Conservation (phyloP, 92 coral and sea anemone genomes). For the Phymanthus crucifer region DNA sequence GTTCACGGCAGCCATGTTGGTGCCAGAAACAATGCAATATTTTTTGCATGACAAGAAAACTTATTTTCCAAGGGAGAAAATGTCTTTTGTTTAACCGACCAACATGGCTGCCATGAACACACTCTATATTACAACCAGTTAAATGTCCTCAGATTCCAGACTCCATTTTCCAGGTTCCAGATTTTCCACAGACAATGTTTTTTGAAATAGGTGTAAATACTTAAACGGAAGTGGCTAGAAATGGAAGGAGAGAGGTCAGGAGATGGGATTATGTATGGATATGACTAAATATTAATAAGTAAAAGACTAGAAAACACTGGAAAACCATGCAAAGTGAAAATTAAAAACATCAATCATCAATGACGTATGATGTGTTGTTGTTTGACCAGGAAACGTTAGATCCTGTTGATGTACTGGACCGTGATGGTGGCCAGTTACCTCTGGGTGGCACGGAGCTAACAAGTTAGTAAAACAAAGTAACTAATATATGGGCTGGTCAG, state of each 20-base stretch:
- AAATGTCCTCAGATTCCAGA: no score
- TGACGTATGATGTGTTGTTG: background rate
- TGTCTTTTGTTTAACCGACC: no score
- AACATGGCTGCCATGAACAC: no score
- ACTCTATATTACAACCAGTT: no score
- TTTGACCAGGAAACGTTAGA: constrained; percentile 70
- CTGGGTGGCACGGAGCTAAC: constrained; percentile 85
- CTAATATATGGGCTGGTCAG: no score
- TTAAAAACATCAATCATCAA: background rate
- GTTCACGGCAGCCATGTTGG: no score
- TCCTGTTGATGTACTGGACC: constrained; percentile 67
- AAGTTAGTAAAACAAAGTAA: background rate
- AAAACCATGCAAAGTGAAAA: background rate
- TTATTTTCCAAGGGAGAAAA: no score
- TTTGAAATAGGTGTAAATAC: constrained; percentile 82
- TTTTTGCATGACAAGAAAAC: no score
- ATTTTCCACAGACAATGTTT: no score
- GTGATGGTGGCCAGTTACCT: constrained; percentile 89
- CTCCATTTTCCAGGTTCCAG: no score
- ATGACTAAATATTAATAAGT: background rate
- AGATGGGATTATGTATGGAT: background rate
- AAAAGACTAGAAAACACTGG: background rate
- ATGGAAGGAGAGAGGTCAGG: background rate
- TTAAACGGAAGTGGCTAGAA: constrained; percentile 44
- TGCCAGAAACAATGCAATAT: no score